Conservation (phyloP, 2,888 invertebrate species). For the Polyommatus iphigenia region DNA sequence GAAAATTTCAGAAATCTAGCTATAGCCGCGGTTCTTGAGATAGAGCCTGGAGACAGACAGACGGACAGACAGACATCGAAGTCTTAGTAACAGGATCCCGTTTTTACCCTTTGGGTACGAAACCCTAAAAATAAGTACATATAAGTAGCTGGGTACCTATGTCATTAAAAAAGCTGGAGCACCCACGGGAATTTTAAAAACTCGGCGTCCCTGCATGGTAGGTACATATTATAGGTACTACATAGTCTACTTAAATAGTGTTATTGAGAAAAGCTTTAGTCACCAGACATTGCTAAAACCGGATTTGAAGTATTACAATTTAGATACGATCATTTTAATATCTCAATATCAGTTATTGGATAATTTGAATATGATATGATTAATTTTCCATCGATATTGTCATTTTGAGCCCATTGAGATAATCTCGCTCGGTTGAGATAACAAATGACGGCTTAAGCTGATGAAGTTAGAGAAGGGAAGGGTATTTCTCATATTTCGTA, state of each 20-base stretch:
- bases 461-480: constrained; percentile 50
- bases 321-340: constrained; percentile 6
- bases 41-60: too few species aligned
- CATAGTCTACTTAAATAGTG: neutral
- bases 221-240: too few species aligned
- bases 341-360: constrained; percentile 9
- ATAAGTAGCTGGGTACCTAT: too few species aligned
- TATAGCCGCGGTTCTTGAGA: too few species aligned
- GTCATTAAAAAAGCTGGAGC: too few species aligned
- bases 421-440: constrained; percentile 62
- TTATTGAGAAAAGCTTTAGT: neutral
- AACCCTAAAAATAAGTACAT: too few species aligned
- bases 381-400: constrained; percentile 20
- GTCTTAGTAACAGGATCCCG: too few species aligned
- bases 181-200: too few species aligned
- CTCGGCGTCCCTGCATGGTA: too few species aligned
- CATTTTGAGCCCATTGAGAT: constrained; percentile 40
- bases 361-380: constrained; percentile 15
- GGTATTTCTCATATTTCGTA: constrained; percentile 31
- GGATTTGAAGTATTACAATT: neutral
- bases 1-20: too few species aligned
- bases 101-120: too few species aligned
- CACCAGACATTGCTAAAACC: constrained; percentile 1
- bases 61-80: too few species aligned
- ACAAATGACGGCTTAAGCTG: constrained; percentile 52